These are phyloP conservation scores for Drosophila pachea DNA, from an alignment of 1,140 invertebrate genomes.

Conservation along the genomic window DNA sequence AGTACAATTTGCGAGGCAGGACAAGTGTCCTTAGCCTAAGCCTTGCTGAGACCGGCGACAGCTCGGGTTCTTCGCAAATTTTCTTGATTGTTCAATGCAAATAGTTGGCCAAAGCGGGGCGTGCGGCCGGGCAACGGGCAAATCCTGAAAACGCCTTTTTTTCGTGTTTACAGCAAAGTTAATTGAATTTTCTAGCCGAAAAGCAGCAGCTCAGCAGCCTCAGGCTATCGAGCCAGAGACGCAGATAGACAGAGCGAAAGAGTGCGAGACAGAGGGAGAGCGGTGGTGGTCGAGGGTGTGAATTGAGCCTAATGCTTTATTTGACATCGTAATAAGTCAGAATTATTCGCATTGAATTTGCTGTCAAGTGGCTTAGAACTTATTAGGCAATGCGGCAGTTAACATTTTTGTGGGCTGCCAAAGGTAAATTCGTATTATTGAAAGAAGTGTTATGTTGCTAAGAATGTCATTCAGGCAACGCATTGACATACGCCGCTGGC, in stretches of 20 bases:
- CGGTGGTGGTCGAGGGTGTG: too few relatives aligned
- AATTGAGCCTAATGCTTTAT: constrained; percentile 44
- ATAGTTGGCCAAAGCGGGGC: constrained; percentile 41
- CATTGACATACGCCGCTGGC: constrained; percentile 2
- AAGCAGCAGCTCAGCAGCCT: constrained; percentile 27
- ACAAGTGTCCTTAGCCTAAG: constrained; percentile 59
- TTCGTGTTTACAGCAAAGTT: constrained; percentile 56
- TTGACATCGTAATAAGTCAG: constrained; percentile 71
- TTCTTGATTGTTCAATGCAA: constrained; percentile 57
- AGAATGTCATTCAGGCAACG: constrained; percentile 36
- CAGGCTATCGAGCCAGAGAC: constrained; percentile 11
- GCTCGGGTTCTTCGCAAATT: constrained; percentile 17
- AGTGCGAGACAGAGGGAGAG: too few relatives aligned
- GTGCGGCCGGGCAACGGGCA: not conserved
- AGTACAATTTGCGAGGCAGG: constrained; percentile 64
- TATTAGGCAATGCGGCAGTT: constrained; percentile 39
- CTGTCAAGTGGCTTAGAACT: constrained; percentile 61
- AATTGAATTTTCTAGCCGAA: constrained; percentile 70
- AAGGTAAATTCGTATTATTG: constrained; percentile 17
- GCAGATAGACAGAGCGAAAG: too few relatives aligned
- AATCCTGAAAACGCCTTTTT: constrained; percentile 26
- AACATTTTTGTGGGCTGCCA: constrained; percentile 36
- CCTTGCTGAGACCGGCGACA: constrained; percentile 41
- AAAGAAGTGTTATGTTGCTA: constrained; percentile 6
- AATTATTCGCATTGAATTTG: constrained; percentile 68